phyloP scores from a whole-genome alignment of 2,797 vertebrate genomes.

The Spondyliosoma cantharus region DNA sequence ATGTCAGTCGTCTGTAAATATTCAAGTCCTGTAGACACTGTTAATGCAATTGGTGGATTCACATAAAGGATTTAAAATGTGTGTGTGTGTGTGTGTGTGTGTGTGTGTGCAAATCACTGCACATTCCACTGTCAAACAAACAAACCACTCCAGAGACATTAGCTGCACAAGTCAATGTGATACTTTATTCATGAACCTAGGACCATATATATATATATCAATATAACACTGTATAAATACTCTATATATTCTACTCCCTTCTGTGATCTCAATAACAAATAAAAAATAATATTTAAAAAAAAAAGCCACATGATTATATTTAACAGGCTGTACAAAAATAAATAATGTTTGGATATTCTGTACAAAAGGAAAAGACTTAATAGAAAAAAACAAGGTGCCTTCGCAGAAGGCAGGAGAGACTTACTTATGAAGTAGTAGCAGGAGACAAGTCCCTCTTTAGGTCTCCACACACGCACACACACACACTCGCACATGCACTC shows the following conservation, averaged over 20 bases:
- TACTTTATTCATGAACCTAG: conserved; percentile 88
- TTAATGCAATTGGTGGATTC: background rate
- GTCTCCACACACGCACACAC: conserved; percentile 63
- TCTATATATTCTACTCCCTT: conserved; percentile 97
- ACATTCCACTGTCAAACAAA: background rate
- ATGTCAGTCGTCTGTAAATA: background rate
- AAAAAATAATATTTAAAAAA: conserved; percentile 89
- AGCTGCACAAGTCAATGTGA: conserved; percentile 80
- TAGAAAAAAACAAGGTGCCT: conserved; percentile 81
- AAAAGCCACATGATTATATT: conserved; percentile 92
- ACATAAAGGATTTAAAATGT: background rate
- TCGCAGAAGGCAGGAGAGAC: conserved; percentile 94
- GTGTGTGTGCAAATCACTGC: background rate
- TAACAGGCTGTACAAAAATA: conserved; percentile 99
- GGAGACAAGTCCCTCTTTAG: conserved; percentile 83
- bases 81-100: conserved; percentile 6
- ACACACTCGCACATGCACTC: conserved; percentile 42
- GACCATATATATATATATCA: conserved; percentile 88
- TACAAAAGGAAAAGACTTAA: conserved; percentile 85
- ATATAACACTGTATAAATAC: conserved; percentile 96
- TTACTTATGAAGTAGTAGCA: conserved; percentile 98
- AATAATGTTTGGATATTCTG: conserved; percentile 97
- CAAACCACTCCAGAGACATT: conserved; percentile 57
- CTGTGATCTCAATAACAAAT: conserved; percentile 86
- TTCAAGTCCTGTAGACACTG: too few species aligned